Evolutionary conservation across 2,888 invertebrate genomes (phyloP).

Genomic region (Cephonodes hylas): DNA sequence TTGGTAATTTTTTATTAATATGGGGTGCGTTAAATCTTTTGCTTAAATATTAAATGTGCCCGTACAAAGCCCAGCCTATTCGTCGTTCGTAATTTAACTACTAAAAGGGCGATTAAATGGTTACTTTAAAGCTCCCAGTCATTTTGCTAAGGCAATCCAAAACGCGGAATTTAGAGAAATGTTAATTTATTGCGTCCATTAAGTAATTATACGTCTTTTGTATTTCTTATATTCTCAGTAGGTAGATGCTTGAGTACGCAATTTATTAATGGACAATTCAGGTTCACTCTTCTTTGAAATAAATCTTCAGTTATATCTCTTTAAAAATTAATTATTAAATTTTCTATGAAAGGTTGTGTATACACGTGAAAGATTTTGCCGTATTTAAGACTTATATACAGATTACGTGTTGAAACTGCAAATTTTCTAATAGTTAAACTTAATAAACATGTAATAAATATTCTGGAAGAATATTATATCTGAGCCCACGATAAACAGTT

Average conservation of each 20-base stretch:
- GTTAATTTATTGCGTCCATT: slow-evolving; percentile 3
- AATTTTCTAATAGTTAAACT: too few relatives aligned
- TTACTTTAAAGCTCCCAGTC: slow-evolving; percentile 5
- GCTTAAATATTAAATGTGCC: background rate
- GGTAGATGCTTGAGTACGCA: background rate
- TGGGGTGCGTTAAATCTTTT: background rate
- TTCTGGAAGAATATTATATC: too few relatives aligned
- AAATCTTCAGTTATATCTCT: too few relatives aligned
- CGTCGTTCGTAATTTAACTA: slow-evolving; percentile 1
- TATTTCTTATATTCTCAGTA: background rate
- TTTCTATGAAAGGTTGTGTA: too few relatives aligned
- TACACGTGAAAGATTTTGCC: too few relatives aligned
- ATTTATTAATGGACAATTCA: background rate
- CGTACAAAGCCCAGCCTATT: background rate
- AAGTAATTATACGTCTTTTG: slow-evolving; percentile 4
- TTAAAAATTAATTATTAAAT: too few relatives aligned
- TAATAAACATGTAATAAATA: too few relatives aligned
- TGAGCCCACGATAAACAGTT: too few relatives aligned
- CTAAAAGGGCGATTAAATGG: background rate
- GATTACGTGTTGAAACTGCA: too few relatives aligned
- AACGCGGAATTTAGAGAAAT: background rate
- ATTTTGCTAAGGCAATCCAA: slow-evolving; percentile 1
- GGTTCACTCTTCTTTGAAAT: too few relatives aligned
- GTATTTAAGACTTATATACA: too few relatives aligned
- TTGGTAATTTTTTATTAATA: background rate